phyloP scores from a whole-genome alignment of 2,113 vertebrate genomes.

The Stigmatopora argus region DNA sequence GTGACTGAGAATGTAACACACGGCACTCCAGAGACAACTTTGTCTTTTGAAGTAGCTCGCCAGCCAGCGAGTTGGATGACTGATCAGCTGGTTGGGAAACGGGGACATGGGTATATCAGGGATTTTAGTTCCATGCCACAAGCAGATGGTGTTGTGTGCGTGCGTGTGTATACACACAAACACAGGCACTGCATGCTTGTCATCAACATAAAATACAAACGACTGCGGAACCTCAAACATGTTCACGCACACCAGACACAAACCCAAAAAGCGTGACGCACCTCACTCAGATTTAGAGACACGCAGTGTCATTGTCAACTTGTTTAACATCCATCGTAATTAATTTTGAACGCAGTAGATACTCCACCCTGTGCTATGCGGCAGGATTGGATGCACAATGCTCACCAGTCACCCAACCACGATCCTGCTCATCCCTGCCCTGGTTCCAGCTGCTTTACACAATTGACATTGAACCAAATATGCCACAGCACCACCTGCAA shows the following conservation, averaged over 20 bases:
- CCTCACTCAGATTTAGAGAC: constrained; percentile 16
- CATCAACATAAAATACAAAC: constrained; percentile 24
- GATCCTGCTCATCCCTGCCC: constrained; percentile 25
- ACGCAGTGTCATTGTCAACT: constrained; percentile 34
- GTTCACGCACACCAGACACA: constrained; percentile 3
- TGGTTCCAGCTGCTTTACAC: constrained; percentile 49
- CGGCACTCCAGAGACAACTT: constrained; percentile 48
- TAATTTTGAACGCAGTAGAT: constrained; percentile 35
- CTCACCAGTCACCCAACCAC: constrained; percentile 28
- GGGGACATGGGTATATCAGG: constrained; percentile 52
- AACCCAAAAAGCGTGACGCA: constrained; percentile 4
- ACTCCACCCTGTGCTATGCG: constrained; percentile 9
- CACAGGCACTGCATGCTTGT: constrained; percentile 8
- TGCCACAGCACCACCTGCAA: constrained; percentile 19
- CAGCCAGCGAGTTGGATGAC: constrained; percentile 56
- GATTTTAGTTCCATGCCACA: constrained; percentile 52
- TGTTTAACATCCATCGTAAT: constrained; percentile 30
- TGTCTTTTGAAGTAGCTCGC: constrained; percentile 57
- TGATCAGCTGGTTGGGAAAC: constrained; percentile 65
- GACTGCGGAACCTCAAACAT: constrained; percentile 21
- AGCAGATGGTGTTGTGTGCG: constrained; percentile 63
- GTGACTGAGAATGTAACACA: constrained; percentile 34
- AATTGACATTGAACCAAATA: constrained; percentile 44
- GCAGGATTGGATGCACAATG: constrained; percentile 22
- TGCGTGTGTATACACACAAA: constrained; percentile 23